Percentiles rank a stretch among this genome's conserved stretches.
Evolutionary conservation across 2,797 vertebrate genomes (phyloP).

Genomic region (Anas flavirostris): DNA sequence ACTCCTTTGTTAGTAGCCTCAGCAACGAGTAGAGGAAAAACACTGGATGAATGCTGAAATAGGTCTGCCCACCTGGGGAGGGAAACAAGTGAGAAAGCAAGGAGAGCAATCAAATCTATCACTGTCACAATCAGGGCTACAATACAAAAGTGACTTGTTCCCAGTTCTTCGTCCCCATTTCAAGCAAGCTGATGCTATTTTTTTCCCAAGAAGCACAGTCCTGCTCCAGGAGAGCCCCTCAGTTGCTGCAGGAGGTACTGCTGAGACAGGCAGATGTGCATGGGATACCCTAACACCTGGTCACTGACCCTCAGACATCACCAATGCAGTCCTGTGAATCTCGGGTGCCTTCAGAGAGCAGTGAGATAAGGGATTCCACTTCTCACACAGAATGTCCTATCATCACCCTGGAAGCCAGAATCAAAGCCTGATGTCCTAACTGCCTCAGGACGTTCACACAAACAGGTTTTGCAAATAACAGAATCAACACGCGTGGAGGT

Average conservation of each 20-base stretch:
- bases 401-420: neutral
- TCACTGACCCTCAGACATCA: neutral
- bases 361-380: neutral
- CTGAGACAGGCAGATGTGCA: neutral
- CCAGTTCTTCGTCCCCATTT: neutral
- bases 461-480: neutral
- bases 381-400: neutral
- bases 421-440: neutral
- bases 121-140: neutral
- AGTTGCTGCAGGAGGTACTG: neutral
- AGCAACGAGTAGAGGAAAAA: neutral
- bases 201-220: neutral
- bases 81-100: neutral
- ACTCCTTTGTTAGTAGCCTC: neutral
- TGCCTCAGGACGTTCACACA: neutral
- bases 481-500: neutral
- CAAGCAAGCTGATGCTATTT: neutral
- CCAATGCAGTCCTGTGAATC: rapidly evolving
- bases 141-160: neutral
- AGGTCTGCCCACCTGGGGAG: neutral
- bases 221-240: neutral
- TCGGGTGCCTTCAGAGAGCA: neutral
- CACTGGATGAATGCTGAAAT: neutral
- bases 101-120: neutral
- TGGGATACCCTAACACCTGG: neutral